Percentiles rank a stretch among this genome's conserved stretches.
Conservation (phyloP, 2,888 invertebrate species). For the Punctoribates punctum region DNA sequence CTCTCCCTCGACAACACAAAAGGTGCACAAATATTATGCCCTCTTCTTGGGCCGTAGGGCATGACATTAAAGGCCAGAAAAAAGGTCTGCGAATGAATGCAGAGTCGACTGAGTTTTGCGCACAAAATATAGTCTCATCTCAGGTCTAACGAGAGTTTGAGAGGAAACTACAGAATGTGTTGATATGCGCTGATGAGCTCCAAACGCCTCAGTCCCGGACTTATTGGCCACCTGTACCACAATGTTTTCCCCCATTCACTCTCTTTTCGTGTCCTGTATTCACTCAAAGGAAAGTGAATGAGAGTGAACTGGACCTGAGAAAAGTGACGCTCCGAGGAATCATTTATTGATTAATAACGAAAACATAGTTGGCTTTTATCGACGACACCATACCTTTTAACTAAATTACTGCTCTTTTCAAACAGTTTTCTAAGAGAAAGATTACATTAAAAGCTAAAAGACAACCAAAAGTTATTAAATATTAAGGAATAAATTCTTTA, state of each 20-base stretch:
- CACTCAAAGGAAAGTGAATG: too few species aligned
- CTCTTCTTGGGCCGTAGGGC: not conserved
- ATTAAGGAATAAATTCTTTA: too few species aligned
- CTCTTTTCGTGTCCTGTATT: not conserved
- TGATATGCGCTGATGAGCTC: conserved; percentile 27
- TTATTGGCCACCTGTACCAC: not conserved
- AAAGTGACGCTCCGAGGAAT: conserved; percentile 1
- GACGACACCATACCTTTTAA: too few species aligned
- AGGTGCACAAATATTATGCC: conserved; percentile 17
- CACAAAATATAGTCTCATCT: not conserved
- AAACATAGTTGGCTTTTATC: not conserved
- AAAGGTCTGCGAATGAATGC: not conserved
- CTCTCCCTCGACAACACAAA: not conserved
- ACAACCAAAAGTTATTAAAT: too few species aligned
- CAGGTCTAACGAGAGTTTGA: not conserved
- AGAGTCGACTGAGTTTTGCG: not conserved
- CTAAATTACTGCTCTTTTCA: too few species aligned
- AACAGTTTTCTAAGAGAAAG: too few species aligned
- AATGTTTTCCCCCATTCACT: not conserved
- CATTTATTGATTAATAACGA: not conserved
- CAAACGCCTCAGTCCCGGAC: not conserved
- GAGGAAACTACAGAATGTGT: not conserved
- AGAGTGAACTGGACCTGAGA: not conserved
- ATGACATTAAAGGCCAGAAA: not conserved
- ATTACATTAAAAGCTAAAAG: too few species aligned